These are phyloP conservation scores for Diabrotica virgifera DNA, from an alignment of 1,140 invertebrate species.

Conservation along the genomic window DNA sequence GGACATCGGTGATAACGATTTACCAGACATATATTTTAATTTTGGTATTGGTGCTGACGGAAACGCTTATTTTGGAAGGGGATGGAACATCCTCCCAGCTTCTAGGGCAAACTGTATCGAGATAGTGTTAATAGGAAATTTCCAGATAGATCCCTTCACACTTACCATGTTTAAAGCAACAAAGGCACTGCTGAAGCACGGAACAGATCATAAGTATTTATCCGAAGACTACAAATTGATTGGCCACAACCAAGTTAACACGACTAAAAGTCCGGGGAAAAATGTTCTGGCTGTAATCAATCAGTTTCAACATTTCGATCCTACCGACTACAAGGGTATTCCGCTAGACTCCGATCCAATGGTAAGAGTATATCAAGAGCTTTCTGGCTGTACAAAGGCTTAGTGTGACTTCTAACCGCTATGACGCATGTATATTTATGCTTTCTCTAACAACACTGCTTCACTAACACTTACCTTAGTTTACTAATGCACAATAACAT, in stretches of 20 bases:
- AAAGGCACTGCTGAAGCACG: background rate
- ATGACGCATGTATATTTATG: too few species aligned
- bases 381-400: too few species aligned
- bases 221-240: slow-evolving; percentile 49
- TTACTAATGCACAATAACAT: too few species aligned
- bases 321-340: background rate
- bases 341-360: too few species aligned
- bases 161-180: slow-evolving; percentile 39
- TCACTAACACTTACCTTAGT: too few species aligned
- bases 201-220: slow-evolving; percentile 1
- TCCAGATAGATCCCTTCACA: slow-evolving; percentile 40
- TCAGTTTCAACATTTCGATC: slow-evolving; percentile 40
- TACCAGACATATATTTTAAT: slow-evolving; percentile 57
- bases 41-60: slow-evolving; percentile 69
- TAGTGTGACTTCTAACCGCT: too few species aligned
- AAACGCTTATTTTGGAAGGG: slow-evolving; percentile 60
- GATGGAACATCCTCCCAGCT: slow-evolving; percentile 57
- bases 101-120: slow-evolving; percentile 51
- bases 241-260: slow-evolving; percentile 51
- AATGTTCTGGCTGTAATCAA: slow-evolving; percentile 38
- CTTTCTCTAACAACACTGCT: too few species aligned
- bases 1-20: slow-evolving; percentile 36
- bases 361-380: background rate
- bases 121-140: slow-evolving; percentile 53
- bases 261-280: slow-evolving; percentile 43